These are phyloP conservation scores for Hyposmocoma kahamanoa DNA, from an alignment of 1,140 invertebrate species.

Conservation along the genomic window DNA sequence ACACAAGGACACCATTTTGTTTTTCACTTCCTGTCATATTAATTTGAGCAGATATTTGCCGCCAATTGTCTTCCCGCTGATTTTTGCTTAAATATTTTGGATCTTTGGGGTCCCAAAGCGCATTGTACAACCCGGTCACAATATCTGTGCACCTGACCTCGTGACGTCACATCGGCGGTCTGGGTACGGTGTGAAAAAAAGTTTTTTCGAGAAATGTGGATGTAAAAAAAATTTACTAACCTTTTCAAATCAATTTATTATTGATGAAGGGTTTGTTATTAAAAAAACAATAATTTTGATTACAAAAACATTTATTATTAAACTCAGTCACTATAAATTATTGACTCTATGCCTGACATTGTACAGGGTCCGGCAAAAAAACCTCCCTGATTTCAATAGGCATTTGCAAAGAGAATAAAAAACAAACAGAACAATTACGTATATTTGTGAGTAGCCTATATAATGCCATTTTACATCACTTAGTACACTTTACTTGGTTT, in stretches of 20 bases:
- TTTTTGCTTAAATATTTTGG: not conserved
- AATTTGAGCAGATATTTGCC: too few relatives aligned
- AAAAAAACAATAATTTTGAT: not conserved
- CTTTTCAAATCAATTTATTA: not conserved
- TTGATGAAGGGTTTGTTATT: not conserved
- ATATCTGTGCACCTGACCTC: not conserved
- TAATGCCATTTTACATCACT: too few relatives aligned
- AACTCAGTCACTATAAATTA: not conserved
- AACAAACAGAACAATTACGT: too few relatives aligned
- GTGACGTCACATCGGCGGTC: not conserved
- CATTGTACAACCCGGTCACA: not conserved
- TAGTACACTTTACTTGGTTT: too few relatives aligned
- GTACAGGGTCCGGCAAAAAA: too few relatives aligned
- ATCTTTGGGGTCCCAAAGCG: not conserved
- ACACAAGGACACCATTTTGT: too few relatives aligned
- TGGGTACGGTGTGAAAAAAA: not conserved
- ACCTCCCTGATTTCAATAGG: too few relatives aligned
- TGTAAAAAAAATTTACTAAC: not conserved
- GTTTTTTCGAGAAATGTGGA: not conserved
- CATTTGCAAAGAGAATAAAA: too few relatives aligned
- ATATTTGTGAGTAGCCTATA: too few relatives aligned
- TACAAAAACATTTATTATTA: not conserved
- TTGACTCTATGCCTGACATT: not conserved
- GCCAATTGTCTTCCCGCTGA: not conserved
- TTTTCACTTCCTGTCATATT: too few relatives aligned